phyloP scores from a whole-genome alignment of 23 tunicate species.

The Halocynthia aurantium region DNA sequence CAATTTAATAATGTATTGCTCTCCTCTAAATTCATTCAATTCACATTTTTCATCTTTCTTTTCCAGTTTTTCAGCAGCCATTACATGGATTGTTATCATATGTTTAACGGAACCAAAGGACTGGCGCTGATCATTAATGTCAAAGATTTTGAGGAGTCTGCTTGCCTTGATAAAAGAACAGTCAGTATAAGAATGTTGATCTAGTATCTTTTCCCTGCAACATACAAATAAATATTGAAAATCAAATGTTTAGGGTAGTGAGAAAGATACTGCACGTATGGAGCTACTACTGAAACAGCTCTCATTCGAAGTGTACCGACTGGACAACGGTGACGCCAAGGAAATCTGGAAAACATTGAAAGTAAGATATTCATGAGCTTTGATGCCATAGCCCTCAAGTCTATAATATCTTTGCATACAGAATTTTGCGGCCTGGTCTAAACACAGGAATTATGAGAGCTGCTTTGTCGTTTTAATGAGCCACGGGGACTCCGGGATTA shows the following conservation, averaged over 20 bases:
- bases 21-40: background rate
- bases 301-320: conserved; percentile 30
- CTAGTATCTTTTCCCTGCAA: background rate
- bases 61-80: conserved; percentile 23
- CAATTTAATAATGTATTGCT: background rate
- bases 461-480: conserved; percentile 55
- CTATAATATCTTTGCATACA: background rate
- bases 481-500: conserved; percentile 64
- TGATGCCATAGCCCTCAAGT: background rate
- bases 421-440: conserved; percentile 62
- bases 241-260: conserved; percentile 38
- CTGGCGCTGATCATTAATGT: conserved; percentile 52
- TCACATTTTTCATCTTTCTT: background rate
- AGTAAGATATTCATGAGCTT: conserved; percentile 18
- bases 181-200: conserved; percentile 9
- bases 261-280: conserved; percentile 51
- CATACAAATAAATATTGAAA: background rate
- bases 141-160: conserved; percentile 49
- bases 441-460: conserved; percentile 31
- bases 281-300: conserved; percentile 55
- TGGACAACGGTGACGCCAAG: conserved; percentile 40
- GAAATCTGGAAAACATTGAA: conserved; percentile 51
- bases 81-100: conserved; percentile 32
- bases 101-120: conserved; percentile 35
- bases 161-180: conserved; percentile 43